These are phyloP conservation scores for Heteromyza rotundicornis DNA, from an alignment of 2,888 invertebrate genomes.

Conservation along the genomic window DNA sequence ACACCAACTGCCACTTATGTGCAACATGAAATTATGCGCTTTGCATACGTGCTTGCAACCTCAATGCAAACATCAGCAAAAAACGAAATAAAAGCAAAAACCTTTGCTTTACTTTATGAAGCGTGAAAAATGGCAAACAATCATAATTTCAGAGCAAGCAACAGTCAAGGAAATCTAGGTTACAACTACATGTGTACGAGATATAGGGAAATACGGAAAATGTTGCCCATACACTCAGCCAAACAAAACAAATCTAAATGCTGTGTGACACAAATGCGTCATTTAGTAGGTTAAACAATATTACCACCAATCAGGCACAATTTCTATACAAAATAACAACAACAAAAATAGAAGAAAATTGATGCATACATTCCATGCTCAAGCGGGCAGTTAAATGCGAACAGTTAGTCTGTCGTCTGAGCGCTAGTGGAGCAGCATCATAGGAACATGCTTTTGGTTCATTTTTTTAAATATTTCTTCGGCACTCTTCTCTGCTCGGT, in stretches of 20 bases:
- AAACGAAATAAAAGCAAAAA: not conserved
- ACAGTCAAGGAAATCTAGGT: not conserved
- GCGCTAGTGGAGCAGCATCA: too few species aligned
- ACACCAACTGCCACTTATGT: constrained; percentile 1
- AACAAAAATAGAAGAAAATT: too few species aligned
- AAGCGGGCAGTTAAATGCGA: too few species aligned
- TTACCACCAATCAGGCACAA: too few species aligned
- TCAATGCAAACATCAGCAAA: not conserved
- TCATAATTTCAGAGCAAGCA: not conserved
- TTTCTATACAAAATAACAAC: too few species aligned
- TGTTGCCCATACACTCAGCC: not conserved
- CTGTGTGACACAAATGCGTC: not conserved
- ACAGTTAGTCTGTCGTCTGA: too few species aligned
- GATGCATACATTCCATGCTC: too few species aligned
- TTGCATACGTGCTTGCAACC: not conserved
- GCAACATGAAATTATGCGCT: not conserved
- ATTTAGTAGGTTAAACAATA: not conserved
- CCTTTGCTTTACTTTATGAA: not conserved
- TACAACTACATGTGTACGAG: not conserved
- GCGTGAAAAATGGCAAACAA: not conserved
- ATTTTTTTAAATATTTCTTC: too few species aligned
- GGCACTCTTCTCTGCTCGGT: not conserved
- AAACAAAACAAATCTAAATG: not conserved
- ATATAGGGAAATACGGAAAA: not conserved
- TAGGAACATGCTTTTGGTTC: too few species aligned